Evolutionary conservation across 1,140 invertebrate genomes (phyloP), one percentile per base, ranked within the genome.

Genomic region (Hypsibius dujardini): DNA sequence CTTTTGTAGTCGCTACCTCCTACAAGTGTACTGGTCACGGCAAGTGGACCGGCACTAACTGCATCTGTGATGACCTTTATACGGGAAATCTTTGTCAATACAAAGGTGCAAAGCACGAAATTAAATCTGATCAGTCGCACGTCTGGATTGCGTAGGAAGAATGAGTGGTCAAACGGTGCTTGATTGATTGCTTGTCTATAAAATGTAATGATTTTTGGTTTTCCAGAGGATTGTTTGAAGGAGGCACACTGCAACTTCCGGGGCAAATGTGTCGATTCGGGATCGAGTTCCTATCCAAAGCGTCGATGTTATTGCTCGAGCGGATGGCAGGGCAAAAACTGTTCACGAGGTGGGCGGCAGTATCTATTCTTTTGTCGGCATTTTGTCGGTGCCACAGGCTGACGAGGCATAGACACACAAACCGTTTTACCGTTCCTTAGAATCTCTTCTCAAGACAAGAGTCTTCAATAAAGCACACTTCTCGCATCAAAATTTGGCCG

Each of bases 1-100:
- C n/a, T n/a, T n/a, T n/a, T n/a, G n/a, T n/a, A n/a, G n/a, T n/a
- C 87, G 86, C 78, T 81, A 84, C 15, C 91, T 87, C 79, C 84
- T 85, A 72, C 88, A 92, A 79, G 84, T 95, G 91, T 77, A 88
- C 86, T 72, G 87, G 87, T 47, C 86, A 90, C 75, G 90, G 90
- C 1, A 84, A 45, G 1, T 46, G 86, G 77, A 85, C 88, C 77
- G 83, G 88, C 14, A 86, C 86, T 2, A 67, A 74, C 7, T 82
- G 81, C 73, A 60, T 73, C 75, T 93, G 90, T 78, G 86, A 91
- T 76, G 84, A 86, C 75, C 83, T 89, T 62, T 90, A 87, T 78
- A 87, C 86, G 73, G 92, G 91, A 0, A 72, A 85, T 0, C 82
- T 86, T 46, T 95, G 90, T 78, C 88, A 94, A 80, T 90, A 87